A percentile compares a stretch with the other conserved stretches of the same genome.
Conservation (phyloP, 2,888 invertebrate species). For the Bimastos eiseni region DNA sequence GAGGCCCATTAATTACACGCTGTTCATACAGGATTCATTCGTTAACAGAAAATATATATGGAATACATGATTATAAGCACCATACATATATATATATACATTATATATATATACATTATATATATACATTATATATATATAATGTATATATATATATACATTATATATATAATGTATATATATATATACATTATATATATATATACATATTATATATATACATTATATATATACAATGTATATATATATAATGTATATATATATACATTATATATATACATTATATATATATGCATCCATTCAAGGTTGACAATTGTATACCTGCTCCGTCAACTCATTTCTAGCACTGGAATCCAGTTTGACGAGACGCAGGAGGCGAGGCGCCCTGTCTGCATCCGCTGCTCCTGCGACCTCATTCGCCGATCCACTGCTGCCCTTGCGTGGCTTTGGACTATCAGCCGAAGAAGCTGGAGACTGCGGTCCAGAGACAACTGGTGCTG, state of each 20-base stretch:
- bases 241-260: too few species aligned
- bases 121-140: neutral
- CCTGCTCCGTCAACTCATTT: neutral
- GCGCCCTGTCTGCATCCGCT: neutral
- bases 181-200: too few species aligned
- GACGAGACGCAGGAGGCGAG: neutral
- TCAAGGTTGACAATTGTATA: neutral
- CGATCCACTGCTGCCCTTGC: constrained; percentile 18
- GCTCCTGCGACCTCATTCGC: neutral
- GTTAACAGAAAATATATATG: too few species aligned
- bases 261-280: neutral
- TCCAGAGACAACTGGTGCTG: neutral
- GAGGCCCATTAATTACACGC: too few species aligned
- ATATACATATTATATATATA: neutral
- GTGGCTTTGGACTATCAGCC: neutral
- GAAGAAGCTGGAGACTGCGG: neutral
- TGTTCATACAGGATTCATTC: too few species aligned
- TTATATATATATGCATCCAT: neutral
- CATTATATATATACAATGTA: neutral
- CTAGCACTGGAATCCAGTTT: neutral
- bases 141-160: neutral
- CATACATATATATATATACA: too few species aligned
- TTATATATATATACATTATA: neutral
- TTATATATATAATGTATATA: too few species aligned
- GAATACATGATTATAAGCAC: too few species aligned